Evolutionary conservation across 2,888 invertebrate species (phyloP).

Genomic region (Campoplex capitator): DNA sequence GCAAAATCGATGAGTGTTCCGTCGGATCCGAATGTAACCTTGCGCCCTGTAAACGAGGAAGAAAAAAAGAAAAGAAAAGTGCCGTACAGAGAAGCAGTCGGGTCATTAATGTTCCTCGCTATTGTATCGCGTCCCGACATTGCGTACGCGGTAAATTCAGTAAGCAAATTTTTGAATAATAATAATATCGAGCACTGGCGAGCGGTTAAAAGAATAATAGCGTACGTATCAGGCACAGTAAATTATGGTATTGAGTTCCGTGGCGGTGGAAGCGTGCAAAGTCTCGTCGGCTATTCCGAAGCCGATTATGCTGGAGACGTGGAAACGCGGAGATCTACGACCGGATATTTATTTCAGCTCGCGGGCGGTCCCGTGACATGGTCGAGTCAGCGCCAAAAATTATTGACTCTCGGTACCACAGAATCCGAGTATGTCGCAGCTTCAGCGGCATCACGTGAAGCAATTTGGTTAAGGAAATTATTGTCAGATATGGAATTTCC

Average conservation of each 20-base stretch:
- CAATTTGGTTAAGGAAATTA: not conserved
- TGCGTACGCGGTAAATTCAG: not conserved
- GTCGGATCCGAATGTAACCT: not conserved
- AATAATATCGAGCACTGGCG: not conserved
- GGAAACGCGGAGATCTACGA: conserved; percentile 5
- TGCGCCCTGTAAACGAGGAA: not conserved
- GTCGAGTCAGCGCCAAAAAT: conserved; percentile 10
- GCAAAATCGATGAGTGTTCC: conserved; percentile 14
- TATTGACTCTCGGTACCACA: not conserved
- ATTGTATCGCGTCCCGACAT: not conserved
- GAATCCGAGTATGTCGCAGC: conserved; percentile 9
- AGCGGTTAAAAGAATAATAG: not conserved
- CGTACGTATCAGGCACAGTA: not conserved
- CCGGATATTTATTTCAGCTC: conserved; percentile 14
- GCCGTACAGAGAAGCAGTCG: conserved; percentile 10
- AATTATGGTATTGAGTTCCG: conserved; percentile 1
- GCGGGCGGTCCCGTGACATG: conserved; percentile 12
- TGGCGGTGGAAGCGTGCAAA: not conserved
- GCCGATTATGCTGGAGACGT: not conserved
- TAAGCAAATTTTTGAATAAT: conserved; percentile 1
- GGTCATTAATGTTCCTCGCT: not conserved
- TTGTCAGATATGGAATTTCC: not conserved
- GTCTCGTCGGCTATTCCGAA: not conserved
- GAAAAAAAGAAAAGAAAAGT: not conserved
- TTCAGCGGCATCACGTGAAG: not conserved